Base-by-base conservation (phyloP, 2,113 vertebrate species). In the Caranx melampygus region DNA sequence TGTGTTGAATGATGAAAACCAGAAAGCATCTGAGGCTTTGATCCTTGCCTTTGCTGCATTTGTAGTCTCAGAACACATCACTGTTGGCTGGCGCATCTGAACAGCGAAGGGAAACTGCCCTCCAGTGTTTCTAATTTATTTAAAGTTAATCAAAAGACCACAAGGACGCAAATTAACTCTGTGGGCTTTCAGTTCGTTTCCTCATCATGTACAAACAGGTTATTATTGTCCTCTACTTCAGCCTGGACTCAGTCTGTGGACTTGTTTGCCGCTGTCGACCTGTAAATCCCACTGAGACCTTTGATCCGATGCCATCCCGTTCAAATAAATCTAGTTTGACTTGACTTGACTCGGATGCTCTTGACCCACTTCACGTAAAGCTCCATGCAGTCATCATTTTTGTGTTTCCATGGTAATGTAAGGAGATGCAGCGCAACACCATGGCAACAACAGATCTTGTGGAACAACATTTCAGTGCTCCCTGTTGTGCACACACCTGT, bases 341-440 rank as follows among this genome's bases (percentile, higher is more conserved):
- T 64, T 31, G 69, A 65, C 60, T 67, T 51, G 49, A 44, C 79
- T 78, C 37, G 1, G 52, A 49, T 47, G 83, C 69, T 88, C 78
- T 87, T 88, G 90, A 89, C 84, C 84, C 75, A 75, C 57, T 91
- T 92, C 73, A 88, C 62, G 73, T 45, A 33, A 82, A 88, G n/a
- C 62, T 52, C 64, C 20, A 26, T 49, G 68, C 86, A 78, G 86
- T 83, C 74, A 80, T 91, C 44, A 55, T 79, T 86, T 87, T 78
- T 89, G 75, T 79, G 94, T 94, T 94, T 84, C 94, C 91, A 95
- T 94, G 92, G 91, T 72, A 73, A 94, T 91, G 35, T 75, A 82
- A 87, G 69, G 73, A 88, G 83, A 90, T 91, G 78, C 90, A 74
- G 82, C 54, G 67, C 57, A 90, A 80, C 49, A 34, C 83, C 88